phyloP scores from a whole-genome alignment of 2,113 vertebrate genomes.

The Stictonetta naevosa region DNA sequence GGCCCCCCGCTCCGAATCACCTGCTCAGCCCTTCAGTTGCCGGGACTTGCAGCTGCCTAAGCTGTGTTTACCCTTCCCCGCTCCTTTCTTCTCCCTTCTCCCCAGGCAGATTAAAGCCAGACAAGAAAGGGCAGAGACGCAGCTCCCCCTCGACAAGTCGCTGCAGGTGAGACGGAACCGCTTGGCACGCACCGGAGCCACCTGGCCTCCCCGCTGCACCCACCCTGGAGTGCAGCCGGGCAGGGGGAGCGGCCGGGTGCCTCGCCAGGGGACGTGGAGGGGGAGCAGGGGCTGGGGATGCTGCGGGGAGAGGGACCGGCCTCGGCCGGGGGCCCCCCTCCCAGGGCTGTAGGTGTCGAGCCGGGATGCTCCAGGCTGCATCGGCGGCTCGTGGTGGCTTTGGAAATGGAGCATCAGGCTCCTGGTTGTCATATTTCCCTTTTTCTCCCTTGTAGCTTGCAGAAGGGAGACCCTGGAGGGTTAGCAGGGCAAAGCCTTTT shows the following conservation, averaged over 20 bases:
- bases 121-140: slow-evolving; percentile 58
- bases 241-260: not conserved
- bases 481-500: not conserved
- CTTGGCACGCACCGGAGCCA: slow-evolving; percentile 49
- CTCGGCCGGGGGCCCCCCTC: not conserved
- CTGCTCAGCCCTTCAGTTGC: slow-evolving; percentile 22
- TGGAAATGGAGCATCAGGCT: not conserved
- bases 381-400: not conserved
- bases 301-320: not conserved
- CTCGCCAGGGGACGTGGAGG: not conserved
- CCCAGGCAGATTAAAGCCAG: slow-evolving; percentile 41
- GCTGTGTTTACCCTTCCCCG: slow-evolving; percentile 35
- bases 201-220: slow-evolving; percentile 5
- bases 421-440: not conserved
- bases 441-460: not conserved
- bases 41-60: slow-evolving; percentile 37
- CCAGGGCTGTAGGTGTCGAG: not conserved
- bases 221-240: not conserved
- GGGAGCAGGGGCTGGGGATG: slow-evolving; percentile 15
- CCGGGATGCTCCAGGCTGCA: not conserved
- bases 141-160: slow-evolving; percentile 45
- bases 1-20: slow-evolving; percentile 44
- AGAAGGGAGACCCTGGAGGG: not conserved
- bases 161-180: slow-evolving; percentile 59
- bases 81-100: slow-evolving; percentile 48